Base-by-base conservation (phyloP, 2,888 invertebrate species). In the Cheilosia soror region DNA sequence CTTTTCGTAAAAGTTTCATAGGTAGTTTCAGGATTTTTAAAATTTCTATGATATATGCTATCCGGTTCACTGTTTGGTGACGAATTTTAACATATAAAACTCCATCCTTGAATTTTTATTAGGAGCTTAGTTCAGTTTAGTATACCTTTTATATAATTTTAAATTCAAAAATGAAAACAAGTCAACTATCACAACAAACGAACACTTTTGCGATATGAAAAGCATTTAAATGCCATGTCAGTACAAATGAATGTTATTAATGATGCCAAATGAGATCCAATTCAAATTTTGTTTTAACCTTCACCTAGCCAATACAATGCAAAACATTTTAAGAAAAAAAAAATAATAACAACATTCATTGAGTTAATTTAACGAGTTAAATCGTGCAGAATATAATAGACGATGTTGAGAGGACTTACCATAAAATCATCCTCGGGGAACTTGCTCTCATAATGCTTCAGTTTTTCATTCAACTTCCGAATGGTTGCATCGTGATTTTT, bases 361-460 rank as follows among this genome's bases (percentile, higher is more conserved):
- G 76, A 76, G 81, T 85, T 85, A 85, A 66, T 72, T 40, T 11
- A 81, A 76, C 68, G 68, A 84, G 53, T 63, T 75, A n/a, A 65
- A 51, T 78, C 82, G 76, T 82, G 82, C 77, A 87, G 47, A 65
- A 71, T 44, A 60, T n/a, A 47, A 47, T 15, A 47, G 11, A 4
- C 37, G n/a, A 33, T 49, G 53, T 5, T 7, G 27, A 27, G 62
- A 80, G 49, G 57, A 68, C 89, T 90, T 72, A 92, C 92, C 92
- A 91, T 88, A 82, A 91, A 92, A 68, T 92, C 92, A 88, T 92
- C 92, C 58, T 92, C 92, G 0, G 91, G 90, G 57, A 90, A 90
- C 13, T 89, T 90, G 2, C 89, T 89, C 85, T 92, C 92, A 80
- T 91, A 91, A 66, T 90, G 90, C 53, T 90, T 90, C 1, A 92